Conservation (phyloP, 2,888 invertebrate genomes). For the Nudaria mundana region DNA sequence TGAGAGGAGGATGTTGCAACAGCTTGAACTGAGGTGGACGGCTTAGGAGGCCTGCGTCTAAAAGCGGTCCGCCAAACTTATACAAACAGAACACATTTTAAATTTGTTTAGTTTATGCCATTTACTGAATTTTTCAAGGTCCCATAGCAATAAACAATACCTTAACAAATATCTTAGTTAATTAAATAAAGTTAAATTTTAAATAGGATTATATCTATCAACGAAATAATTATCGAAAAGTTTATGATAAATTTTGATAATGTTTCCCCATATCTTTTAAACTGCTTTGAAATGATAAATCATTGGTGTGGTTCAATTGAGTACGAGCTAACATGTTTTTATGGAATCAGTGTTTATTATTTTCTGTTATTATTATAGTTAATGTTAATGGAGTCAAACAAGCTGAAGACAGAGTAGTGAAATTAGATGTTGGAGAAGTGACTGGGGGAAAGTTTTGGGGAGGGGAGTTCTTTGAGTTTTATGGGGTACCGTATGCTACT, state of each 20-base stretch:
- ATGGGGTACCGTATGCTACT: conserved; percentile 63
- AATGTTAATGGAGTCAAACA: conserved; percentile 38
- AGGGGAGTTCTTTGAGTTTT: conserved; percentile 68
- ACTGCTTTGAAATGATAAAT: conserved; percentile 7
- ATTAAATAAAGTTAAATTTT: no score
- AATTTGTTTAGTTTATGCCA: no score
- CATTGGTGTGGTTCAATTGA: conserved; percentile 13
- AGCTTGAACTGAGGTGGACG: no score
- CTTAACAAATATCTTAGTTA: no score
- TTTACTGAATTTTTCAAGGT: no score
- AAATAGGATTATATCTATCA: not conserved
- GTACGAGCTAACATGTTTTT: conserved; percentile 37
- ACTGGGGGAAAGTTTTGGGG: conserved; percentile 65
- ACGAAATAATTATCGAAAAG: conserved; percentile 1
- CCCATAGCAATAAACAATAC: no score
- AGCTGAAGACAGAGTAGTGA: conserved; percentile 41
- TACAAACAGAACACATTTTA: no score
- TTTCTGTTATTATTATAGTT: conserved; percentile 24
- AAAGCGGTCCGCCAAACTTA: no score
- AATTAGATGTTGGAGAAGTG: conserved; percentile 51
- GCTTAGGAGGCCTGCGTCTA: no score
- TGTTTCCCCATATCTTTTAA: conserved; percentile 1
- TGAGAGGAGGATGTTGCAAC: no score
- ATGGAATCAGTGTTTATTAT: not conserved
- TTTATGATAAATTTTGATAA: not conserved